A percentile compares a stretch with the other conserved stretches of the same genome.
phyloP scores from a whole-genome alignment of 2,888 invertebrate genomes.

The Nysson spinosus region DNA sequence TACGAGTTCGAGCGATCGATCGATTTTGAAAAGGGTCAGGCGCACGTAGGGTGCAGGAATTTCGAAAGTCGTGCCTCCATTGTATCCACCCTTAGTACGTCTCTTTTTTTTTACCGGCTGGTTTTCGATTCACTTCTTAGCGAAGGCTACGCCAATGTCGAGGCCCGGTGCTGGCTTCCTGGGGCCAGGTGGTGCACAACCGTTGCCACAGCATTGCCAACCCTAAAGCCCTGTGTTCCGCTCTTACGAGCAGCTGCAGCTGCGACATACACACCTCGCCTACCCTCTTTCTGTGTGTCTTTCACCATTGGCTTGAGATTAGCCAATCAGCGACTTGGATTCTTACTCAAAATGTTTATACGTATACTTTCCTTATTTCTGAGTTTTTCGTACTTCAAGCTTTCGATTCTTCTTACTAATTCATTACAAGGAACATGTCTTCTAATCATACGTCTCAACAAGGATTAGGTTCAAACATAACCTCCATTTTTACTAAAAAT shows the following conservation, averaged over 20 bases:
- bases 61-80: conserved; percentile 47
- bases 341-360: too few species aligned
- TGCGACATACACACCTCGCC: conserved; percentile 46
- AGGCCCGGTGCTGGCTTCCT: conserved; percentile 68
- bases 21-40: conserved; percentile 32
- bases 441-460: too few species aligned
- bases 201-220: conserved; percentile 69
- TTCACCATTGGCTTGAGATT: too few species aligned
- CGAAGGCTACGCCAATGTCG: conserved; percentile 62
- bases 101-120: conserved; percentile 15
- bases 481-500: too few species aligned
- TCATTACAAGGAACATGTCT: too few species aligned
- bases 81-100: conserved; percentile 20
- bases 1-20: conserved; percentile 46
- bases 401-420: too few species aligned
- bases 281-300: background rate
- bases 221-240: conserved; percentile 66
- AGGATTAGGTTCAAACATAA: too few species aligned
- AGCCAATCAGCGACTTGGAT: too few species aligned
- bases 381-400: too few species aligned
- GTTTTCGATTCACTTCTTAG: conserved; percentile 22
- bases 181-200: conserved; percentile 75
- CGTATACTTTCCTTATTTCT: too few species aligned
- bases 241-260: conserved; percentile 67
- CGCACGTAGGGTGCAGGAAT: conserved; percentile 45